Base-by-base conservation (phyloP, 2,888 invertebrate species). In the Taenaris catops region DNA sequence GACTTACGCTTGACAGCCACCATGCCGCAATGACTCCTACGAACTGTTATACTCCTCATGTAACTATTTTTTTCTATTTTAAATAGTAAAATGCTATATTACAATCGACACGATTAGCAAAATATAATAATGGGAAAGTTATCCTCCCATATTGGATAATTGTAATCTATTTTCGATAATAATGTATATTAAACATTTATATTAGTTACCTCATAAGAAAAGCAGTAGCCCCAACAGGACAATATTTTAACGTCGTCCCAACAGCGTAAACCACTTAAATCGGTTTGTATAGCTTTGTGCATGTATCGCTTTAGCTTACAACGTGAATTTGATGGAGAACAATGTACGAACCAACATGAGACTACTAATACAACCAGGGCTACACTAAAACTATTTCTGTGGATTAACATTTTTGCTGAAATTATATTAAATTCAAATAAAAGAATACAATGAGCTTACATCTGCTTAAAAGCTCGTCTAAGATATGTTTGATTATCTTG, bases 161-260 rank as follows among this genome's bases (percentile, higher is more conserved):
- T n/a, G n/a, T n/a, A n/a, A n/a, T n/a, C n/a, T n/a, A n/a, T n/a
- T n/a, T n/a, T n/a, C n/a, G n/a, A n/a, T n/a, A n/a, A n/a, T n/a
- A n/a, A n/a, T n/a, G n/a, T n/a, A n/a, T n/a, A n/a, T n/a, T n/a
- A n/a, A n/a, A n/a, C n/a, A n/a, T n/a, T n/a, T n/a, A n/a, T n/a
- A 14, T 14, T 14, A 14, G 4, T 4, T 41, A 95, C 95, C 90
- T 96, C 95, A 61, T 93, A 93, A 0, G 95, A 94, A 59, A 94
- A 91, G 58, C 96, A 96, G 31, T 94, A 89, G 26, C 96, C 96
- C 92, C 94, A 94, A 60, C 96, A 96, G 0, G 94, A 92, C 78
- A 91, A 89, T 3, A 95, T 94, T 34, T 91, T 91, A 1, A 96
- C 89, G 34, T 89, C 89, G 51, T 93, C 95, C 92, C 93, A 94